Evolutionary conservation across 2,797 vertebrate genomes (phyloP).

Genomic region (Ctenopoma multispine): DNA sequence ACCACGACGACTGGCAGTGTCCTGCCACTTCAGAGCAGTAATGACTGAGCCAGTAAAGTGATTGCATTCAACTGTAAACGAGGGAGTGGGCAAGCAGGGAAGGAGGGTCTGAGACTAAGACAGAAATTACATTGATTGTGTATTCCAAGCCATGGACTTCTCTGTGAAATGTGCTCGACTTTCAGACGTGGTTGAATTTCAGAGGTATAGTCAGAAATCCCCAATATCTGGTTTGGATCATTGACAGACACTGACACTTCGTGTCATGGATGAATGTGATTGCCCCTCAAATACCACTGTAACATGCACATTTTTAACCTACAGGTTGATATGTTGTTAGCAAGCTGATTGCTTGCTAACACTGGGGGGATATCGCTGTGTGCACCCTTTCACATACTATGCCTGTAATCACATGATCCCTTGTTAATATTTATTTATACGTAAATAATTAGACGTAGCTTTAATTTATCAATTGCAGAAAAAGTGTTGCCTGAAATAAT

Average conservation of each 20-base stretch:
- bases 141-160: constrained; percentile 52
- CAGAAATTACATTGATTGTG: constrained; percentile 77
- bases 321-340: background rate
- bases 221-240: constrained; percentile 68
- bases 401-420: too few relatives aligned
- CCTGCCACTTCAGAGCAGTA: constrained; percentile 54
- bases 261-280: constrained; percentile 51
- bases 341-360: background rate
- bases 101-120: constrained; percentile 60
- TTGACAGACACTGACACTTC: constrained; percentile 51
- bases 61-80: constrained; percentile 74
- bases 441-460: background rate
- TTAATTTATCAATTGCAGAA: background rate
- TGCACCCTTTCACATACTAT: too few relatives aligned
- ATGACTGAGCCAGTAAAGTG: constrained; percentile 70
- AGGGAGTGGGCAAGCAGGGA: constrained; percentile 45
- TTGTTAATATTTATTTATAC: too few relatives aligned
- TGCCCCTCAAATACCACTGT: constrained; percentile 42
- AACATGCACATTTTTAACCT: constrained; percentile 23
- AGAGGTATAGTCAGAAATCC: constrained; percentile 51
- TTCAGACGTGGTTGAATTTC: constrained; percentile 69
- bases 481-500: background rate
- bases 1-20: constrained; percentile 73
- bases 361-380: too few relatives aligned
- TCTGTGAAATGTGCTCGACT: constrained; percentile 57